Evolutionary conservation across 2,888 invertebrate genomes (phyloP).

Genomic region (Drosophila sordidapex): DNA sequence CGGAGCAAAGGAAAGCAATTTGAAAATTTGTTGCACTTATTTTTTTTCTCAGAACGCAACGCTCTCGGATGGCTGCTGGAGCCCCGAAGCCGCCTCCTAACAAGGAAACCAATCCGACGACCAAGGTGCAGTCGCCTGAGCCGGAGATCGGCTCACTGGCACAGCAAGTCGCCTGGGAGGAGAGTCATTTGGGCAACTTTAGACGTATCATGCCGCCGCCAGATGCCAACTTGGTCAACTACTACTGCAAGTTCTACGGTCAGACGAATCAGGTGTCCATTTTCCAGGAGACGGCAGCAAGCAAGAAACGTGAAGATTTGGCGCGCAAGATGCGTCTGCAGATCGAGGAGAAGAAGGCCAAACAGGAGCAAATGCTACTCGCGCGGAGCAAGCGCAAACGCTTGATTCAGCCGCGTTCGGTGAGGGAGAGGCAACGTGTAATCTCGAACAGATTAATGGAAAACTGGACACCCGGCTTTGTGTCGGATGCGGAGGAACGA

Average conservation of each 20-base stretch:
- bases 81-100: constrained; percentile 1
- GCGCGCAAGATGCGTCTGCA: constrained; percentile 90
- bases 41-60: constrained; percentile 7
- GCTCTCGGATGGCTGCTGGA: constrained; percentile 23
- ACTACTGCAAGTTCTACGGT: constrained; percentile 89
- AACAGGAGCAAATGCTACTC: constrained; percentile 70
- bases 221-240: constrained; percentile 85
- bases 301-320: constrained; percentile 91
- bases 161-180: constrained; percentile 90
- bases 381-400: constrained; percentile 53
- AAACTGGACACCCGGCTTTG: constrained; percentile 82
- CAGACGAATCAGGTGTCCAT: constrained; percentile 89
- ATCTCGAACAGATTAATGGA: constrained; percentile 64
- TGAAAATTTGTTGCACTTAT: background rate
- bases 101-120: background rate
- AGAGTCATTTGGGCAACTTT: constrained; percentile 91
- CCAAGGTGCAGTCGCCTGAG: constrained; percentile 4
- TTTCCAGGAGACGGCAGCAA: constrained; percentile 91
- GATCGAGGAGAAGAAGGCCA: constrained; percentile 81
- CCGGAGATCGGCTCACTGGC: constrained; percentile 85
- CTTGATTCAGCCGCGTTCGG: constrained; percentile 86
- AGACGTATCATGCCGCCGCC: constrained; percentile 88
- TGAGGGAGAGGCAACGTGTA: constrained; percentile 71
- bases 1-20: background rate
- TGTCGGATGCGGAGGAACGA: constrained; percentile 88